Percentiles rank a stretch among this genome's conserved stretches.
Conservation (phyloP, 2,113 vertebrate species). For the Herpetotheres cachinnans region DNA sequence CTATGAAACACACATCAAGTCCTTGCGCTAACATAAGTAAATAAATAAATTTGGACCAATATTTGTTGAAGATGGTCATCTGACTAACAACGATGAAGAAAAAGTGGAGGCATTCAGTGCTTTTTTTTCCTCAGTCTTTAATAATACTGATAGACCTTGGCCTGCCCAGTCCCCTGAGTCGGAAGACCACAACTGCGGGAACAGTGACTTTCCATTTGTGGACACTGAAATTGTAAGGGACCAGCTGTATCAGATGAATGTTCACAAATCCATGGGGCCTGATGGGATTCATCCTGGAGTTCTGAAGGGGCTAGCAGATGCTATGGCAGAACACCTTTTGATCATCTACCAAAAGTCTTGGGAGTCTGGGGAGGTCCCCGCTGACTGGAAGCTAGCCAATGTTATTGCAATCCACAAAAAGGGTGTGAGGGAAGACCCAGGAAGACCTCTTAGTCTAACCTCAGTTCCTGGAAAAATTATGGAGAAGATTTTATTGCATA, state of each 20-base stretch:
- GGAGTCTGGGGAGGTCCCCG: too few species aligned
- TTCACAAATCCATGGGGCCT: not conserved
- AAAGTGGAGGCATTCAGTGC: fast-evolving
- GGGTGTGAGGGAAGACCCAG: not conserved
- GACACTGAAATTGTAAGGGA: not conserved
- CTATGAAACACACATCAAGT: not conserved
- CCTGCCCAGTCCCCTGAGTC: not conserved
- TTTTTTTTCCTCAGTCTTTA: not conserved
- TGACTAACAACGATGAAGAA: not conserved
- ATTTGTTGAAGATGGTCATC: not conserved
- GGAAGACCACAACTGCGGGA: fast-evolving
- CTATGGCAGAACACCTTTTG: too few species aligned
- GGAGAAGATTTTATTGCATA: not conserved
- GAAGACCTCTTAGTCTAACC: not conserved
- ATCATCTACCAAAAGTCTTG: too few species aligned
- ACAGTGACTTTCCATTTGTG: not conserved
- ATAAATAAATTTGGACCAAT: not conserved
- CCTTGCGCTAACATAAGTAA: fast-evolving
- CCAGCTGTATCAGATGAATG: not conserved
- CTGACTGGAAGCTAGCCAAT: not conserved
- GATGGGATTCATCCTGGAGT: not conserved
- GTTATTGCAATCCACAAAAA: not conserved
- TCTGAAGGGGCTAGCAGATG: too few species aligned
- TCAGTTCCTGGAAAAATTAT: not conserved
- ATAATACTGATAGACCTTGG: not conserved